Percentiles rank a stretch among this genome's conserved stretches.
These are phyloP conservation scores for Rotaria socialis DNA, from an alignment of 2,888 invertebrate species.

Conservation along the genomic window DNA sequence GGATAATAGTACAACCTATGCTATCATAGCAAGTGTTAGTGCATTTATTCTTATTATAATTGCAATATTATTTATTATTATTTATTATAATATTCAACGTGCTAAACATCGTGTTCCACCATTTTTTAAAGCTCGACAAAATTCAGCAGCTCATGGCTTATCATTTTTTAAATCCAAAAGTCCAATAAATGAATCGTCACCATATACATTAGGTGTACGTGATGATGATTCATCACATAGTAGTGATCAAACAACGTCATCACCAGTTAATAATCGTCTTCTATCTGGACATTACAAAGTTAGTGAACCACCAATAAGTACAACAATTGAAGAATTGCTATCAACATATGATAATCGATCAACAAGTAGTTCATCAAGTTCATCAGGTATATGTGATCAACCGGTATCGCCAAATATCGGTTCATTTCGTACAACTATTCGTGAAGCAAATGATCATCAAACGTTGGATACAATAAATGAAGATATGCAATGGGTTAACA, in stretches of 20 bases:
- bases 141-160: not conserved
- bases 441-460: constrained; percentile 16
- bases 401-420: not conserved
- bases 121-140: not conserved
- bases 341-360: constrained; percentile 31
- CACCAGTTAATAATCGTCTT: constrained; percentile 8
- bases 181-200: not conserved
- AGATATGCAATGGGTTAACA: not conserved
- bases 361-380: constrained; percentile 7
- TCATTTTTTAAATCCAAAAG: constrained; percentile 27
- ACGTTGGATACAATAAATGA: not conserved
- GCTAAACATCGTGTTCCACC: constrained; percentile 31
- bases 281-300: constrained; percentile 36
- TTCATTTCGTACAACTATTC: constrained; percentile 25
- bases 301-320: constrained; percentile 26
- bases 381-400: not conserved
- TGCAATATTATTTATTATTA: constrained; percentile 24
- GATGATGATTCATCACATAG: constrained; percentile 31
- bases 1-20: constrained; percentile 27
- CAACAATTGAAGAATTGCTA: constrained; percentile 34
- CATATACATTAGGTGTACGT: constrained; percentile 22
- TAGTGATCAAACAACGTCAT: not conserved
- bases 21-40: constrained; percentile 4
- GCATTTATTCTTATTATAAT: constrained; percentile 25
- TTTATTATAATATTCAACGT: constrained; percentile 32